phyloP scores from a whole-genome alignment of 1,140 invertebrate species.

The Dinoponera quadriceps region DNA sequence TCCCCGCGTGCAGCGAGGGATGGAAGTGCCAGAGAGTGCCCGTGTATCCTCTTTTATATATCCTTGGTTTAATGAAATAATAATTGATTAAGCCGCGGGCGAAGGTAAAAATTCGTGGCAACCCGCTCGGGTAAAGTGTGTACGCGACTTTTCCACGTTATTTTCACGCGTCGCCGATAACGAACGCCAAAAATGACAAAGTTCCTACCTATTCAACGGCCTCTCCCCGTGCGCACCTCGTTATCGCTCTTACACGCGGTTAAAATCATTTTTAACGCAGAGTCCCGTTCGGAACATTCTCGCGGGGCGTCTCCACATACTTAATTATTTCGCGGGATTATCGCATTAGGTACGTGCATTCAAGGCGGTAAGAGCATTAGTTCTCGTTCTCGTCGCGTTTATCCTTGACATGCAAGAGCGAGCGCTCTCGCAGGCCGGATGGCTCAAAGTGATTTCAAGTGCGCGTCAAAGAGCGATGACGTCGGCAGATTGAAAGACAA shows the following conservation, averaged over 20 bases:
- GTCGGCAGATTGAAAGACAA: conserved; percentile 26
- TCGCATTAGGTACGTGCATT: conserved; percentile 49
- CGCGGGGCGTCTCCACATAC: not conserved
- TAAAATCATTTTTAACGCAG: conserved; percentile 33
- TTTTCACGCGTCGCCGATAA: conserved; percentile 1
- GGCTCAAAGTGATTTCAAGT: conserved; percentile 35
- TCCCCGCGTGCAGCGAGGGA: not conserved
- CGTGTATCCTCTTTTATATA: conserved; percentile 8
- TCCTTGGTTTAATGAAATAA: conserved; percentile 15
- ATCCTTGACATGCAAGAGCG: conserved; percentile 22
- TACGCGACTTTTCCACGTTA: not conserved
- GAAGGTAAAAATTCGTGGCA: no score
- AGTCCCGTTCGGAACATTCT: conserved; percentile 6
- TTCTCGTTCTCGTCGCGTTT: conserved; percentile 49
- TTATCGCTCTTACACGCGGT: conserved; percentile 7
- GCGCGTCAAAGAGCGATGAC: conserved; percentile 19
- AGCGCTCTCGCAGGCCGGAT: not conserved
- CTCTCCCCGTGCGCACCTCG: not conserved
- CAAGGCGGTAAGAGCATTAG: conserved; percentile 46
- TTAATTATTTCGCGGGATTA: conserved; percentile 54
- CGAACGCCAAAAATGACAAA: not conserved
- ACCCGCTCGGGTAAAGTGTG: not conserved
- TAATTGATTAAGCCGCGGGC: not conserved
- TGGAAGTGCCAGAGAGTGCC: not conserved
- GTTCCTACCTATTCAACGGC: not conserved